Base-by-base conservation (phyloP, 2,888 invertebrate genomes). In the Netelia fuscicornis region DNA sequence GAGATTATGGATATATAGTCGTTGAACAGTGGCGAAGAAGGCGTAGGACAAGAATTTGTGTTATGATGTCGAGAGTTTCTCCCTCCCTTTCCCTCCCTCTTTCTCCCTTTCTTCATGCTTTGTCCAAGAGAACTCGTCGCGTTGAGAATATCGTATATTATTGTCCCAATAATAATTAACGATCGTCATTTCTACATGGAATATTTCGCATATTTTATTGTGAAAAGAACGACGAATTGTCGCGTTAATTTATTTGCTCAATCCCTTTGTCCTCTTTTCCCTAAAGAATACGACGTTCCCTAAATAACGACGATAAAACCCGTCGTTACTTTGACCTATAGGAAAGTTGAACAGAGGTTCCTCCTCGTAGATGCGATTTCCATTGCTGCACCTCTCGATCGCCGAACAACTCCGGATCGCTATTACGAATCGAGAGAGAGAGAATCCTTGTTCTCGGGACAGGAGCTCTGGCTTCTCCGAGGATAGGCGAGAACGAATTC, bases 11-110 rank as follows among this genome's bases (percentile, higher is more conserved):
- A 8, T 37, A 52, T 44, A 10, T 37, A 17, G 17, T 60, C 54
- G 64, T 25, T 58, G 58, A 37, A 23, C 37, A 75, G 62, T 70
- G 52, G 44, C 56, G n/a, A 54, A 76, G 71, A 80, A 85, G 65
- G 86, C 86, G 86, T 86, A 86, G 86, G 86, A 77, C 84, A 81
- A 74, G 86, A 83, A 86, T 86, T 86, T 83, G 86, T 86, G 86
- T 86, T 85, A 86, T 71, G 83, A 81, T 85, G 86, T 86, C 86
- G 78, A 42, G 81, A 62, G 44, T 52, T 13, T 62, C 17, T 44
- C 44, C 71, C 17, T 42, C 37, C 37, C 13, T 11, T 30, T 20
- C 70, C 60, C 78, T 75, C 11, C 42, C 37, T 37, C 64, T 37
- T 37, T 37, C 37, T 6, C 37, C 37, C 37, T 37, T 37, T 6